These are phyloP conservation scores for Lampropteryx suffumata DNA, from an alignment of 2,888 invertebrate species.

Conservation along the genomic window DNA sequence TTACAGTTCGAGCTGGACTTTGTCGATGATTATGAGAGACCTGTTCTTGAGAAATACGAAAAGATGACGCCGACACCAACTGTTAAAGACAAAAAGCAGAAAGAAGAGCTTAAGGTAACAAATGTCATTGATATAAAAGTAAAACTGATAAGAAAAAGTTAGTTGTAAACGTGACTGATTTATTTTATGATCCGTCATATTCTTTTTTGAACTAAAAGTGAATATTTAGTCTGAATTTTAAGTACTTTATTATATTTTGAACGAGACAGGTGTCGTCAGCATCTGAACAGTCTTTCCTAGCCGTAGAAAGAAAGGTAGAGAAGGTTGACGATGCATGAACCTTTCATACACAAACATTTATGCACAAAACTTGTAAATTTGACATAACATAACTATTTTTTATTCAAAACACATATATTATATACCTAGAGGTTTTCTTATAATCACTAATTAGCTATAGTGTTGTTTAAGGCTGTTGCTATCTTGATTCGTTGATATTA, in stretches of 20 bases:
- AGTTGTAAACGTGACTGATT: too few relatives aligned
- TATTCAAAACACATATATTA: too few relatives aligned
- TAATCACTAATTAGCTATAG: too few relatives aligned
- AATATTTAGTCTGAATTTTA: too few relatives aligned
- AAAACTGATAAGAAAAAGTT: background rate
- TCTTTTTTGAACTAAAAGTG: too few relatives aligned
- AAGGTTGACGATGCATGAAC: constrained; percentile 28
- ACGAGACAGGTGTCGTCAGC: constrained; percentile 65
- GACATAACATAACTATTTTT: too few relatives aligned
- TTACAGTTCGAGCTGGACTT: constrained; percentile 76
- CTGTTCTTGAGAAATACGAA: constrained; percentile 88
- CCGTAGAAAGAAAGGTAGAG: constrained; percentile 69
- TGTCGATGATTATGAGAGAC: constrained; percentile 89
- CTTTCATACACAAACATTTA: constrained; percentile 13
- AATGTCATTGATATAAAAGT: background rate
- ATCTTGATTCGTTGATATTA: too few relatives aligned
- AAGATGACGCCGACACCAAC: constrained; percentile 79
- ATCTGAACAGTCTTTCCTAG: constrained; percentile 48
- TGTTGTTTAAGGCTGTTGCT: too few relatives aligned
- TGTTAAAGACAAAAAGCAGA: constrained; percentile 71
- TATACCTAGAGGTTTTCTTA: too few relatives aligned
- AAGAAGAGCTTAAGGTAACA: constrained; percentile 64
- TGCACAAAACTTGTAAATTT: background rate
- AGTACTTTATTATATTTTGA: constrained; percentile 29
- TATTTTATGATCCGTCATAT: too few relatives aligned